phyloP scores from a whole-genome alignment of 2,113 vertebrate species.

The Melanotaenia duboulayi region DNA sequence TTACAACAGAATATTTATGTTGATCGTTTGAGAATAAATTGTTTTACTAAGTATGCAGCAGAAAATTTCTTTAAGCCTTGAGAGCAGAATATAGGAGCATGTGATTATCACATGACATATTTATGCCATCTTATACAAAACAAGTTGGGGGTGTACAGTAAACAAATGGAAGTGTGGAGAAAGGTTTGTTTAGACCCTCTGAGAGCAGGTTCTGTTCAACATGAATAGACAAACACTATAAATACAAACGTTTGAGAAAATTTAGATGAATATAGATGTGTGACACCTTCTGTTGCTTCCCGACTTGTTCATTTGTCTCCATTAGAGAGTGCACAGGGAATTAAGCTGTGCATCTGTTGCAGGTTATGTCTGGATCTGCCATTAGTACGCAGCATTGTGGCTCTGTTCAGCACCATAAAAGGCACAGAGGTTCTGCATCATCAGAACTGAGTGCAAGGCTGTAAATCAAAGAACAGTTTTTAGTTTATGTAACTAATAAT shows the following conservation, averaged over 20 bases:
- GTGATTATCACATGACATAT: neutral
- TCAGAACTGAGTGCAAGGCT: neutral
- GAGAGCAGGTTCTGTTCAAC: neutral
- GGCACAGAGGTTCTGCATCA: neutral
- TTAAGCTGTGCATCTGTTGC: constrained; percentile 77
- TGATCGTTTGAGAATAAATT: no score
- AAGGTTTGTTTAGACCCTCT: neutral
- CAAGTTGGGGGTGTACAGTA: neutral
- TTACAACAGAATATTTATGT: no score
- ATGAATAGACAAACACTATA: constrained; percentile 17
- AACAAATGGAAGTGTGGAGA: neutral
- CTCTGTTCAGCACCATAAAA: constrained; percentile 4
- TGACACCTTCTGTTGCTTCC: constrained; percentile 65
- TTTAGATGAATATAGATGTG: constrained; percentile 68
- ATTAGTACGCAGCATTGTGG: constrained; percentile 38
- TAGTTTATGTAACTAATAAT: neutral
- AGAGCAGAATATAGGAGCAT: neutral
- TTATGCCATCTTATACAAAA: neutral
- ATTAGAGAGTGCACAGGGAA: constrained; percentile 72
- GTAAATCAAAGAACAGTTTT: no score
- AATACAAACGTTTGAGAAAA: constrained; percentile 30
- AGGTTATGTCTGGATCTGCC: constrained; percentile 72
- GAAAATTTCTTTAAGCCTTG: neutral
- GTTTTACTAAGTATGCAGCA: no score
- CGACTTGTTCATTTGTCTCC: constrained; percentile 74